Conservation (phyloP, 2,113 vertebrate genomes). For the Burhinus oedicnemus region DNA sequence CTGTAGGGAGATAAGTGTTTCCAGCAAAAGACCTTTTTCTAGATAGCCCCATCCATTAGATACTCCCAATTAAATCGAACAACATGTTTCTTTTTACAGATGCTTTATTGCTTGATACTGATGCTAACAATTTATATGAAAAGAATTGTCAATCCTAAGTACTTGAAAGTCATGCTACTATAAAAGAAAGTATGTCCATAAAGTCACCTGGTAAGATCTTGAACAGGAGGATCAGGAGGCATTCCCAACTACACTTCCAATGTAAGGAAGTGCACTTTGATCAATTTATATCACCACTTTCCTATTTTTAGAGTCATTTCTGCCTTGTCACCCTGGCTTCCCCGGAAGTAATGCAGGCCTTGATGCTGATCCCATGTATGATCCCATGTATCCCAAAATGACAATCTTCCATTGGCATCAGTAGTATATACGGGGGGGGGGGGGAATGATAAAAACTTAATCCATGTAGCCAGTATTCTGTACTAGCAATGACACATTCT, state of each 20-base stretch:
- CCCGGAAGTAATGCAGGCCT: background rate
- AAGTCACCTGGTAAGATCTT: background rate
- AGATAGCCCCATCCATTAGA: background rate
- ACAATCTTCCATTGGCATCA: background rate
- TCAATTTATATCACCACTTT: background rate
- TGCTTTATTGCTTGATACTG: background rate
- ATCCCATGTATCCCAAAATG: background rate
- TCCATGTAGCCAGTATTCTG: background rate
- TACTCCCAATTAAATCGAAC: background rate
- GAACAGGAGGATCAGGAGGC: background rate
- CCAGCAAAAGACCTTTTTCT: background rate
- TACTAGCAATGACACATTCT: background rate
- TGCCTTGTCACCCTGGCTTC: background rate
- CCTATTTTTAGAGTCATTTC: background rate
- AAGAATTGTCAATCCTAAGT: background rate
- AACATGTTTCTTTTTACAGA: background rate
- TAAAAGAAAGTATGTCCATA: background rate
- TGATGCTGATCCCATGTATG: background rate
- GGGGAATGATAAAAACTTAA: accelerated
- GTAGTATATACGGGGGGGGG: accelerated
- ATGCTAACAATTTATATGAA: background rate
- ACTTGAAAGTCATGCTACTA: background rate
- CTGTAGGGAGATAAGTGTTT: background rate
- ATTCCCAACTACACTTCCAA: background rate
- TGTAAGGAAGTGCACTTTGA: background rate